Evolutionary conservation across 2,113 vertebrate species (phyloP).

Genomic region (Pimephales promelas): DNA sequence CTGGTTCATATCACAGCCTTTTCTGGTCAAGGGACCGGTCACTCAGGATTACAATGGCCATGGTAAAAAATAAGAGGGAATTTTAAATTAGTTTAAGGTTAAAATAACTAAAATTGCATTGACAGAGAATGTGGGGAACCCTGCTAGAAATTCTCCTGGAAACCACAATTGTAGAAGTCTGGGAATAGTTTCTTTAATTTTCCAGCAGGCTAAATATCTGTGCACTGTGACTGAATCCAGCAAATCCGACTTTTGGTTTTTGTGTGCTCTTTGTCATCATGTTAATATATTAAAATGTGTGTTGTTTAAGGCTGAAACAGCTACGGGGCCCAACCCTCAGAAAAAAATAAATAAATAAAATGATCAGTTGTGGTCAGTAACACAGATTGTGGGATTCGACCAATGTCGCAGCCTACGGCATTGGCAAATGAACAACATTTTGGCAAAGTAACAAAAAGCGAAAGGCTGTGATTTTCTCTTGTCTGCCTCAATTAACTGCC

Average conservation of each 20-base stretch:
- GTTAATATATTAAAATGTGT: neutral
- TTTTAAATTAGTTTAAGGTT: too few species aligned
- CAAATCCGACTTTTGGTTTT: neutral
- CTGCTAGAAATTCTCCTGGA: neutral
- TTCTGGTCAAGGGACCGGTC: neutral
- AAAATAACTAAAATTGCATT: too few species aligned
- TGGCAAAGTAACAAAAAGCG: slow-evolving; percentile 28
- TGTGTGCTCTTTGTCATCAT: neutral
- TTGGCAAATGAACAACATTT: slow-evolving; percentile 22
- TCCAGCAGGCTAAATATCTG: neutral
- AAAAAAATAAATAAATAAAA: too few species aligned
- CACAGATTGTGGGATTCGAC: neutral
- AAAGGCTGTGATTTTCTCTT: slow-evolving; percentile 50
- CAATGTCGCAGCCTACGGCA: slow-evolving; percentile 14
- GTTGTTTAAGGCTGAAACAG: neutral
- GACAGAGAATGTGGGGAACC: neutral
- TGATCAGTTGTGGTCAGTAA: neutral
- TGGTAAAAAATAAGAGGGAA: too few species aligned
- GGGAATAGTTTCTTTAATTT: neutral
- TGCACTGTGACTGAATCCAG: neutral
- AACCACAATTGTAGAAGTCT: neutral
- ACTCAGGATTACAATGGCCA: too few species aligned
- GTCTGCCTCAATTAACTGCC: slow-evolving; percentile 45
- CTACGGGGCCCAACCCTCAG: neutral
- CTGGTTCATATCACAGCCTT: neutral